A percentile compares a stretch with the other conserved stretches of the same genome.
Conservation (phyloP, 2,113 vertebrate species). For the Cichladusa arquata region DNA sequence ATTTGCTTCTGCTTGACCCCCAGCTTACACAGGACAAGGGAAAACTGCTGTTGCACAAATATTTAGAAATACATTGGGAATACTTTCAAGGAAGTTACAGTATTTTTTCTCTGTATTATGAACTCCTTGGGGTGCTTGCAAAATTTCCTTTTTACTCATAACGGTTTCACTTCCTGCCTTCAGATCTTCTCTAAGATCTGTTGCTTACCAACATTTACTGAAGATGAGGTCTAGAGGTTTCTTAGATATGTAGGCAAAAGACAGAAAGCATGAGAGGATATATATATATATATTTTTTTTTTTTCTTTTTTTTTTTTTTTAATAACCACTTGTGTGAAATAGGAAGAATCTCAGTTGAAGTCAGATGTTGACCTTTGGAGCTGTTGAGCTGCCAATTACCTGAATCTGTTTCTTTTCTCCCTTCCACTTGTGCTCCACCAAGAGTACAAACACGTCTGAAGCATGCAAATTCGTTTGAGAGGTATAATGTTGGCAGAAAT, state of each 20-base stretch:
- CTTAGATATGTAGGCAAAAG: neutral
- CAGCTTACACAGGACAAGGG: neutral
- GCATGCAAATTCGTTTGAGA: neutral
- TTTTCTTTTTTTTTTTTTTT: too few species aligned
- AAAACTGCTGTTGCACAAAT: neutral
- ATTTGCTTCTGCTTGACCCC: neutral
- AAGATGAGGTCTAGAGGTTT: neutral
- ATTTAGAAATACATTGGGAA: neutral
- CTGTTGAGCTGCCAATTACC: neutral
- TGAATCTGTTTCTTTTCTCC: neutral
- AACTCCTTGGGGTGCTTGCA: neutral
- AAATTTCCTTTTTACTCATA: neutral
- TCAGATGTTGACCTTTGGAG: conserved; percentile 26
- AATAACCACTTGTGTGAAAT: neutral
- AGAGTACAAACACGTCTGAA: neutral
- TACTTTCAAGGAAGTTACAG: neutral
- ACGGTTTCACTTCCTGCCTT: neutral
- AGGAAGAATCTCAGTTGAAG: neutral
- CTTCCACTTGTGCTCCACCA: neutral
- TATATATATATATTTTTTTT: too few species aligned
- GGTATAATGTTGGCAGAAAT: neutral
- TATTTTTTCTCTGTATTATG: neutral
- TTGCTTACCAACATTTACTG: neutral
- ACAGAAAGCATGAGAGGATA: neutral
- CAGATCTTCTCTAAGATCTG: neutral